phyloP scores from a whole-genome alignment of 2,888 invertebrate genomes.

The Limnephilus lunatus region DNA sequence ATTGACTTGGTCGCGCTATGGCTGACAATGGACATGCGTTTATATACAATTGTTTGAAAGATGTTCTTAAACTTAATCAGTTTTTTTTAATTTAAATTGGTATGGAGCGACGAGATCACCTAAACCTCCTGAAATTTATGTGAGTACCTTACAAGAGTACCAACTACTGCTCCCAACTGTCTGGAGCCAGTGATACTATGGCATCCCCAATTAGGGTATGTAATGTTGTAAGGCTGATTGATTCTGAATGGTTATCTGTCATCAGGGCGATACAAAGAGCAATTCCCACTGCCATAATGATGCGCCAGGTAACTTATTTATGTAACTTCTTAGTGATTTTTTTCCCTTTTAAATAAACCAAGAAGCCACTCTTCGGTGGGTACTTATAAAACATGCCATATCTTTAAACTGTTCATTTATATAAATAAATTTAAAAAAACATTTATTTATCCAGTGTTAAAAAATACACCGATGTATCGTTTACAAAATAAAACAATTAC shows the following conservation, averaged over 20 bases:
- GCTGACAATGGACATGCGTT: neutral
- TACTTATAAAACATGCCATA: neutral
- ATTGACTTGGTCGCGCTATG: neutral
- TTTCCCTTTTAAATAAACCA: too few species aligned
- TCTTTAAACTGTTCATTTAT: neutral
- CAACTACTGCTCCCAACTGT: too few species aligned
- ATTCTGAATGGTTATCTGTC: too few species aligned
- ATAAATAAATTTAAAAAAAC: neutral
- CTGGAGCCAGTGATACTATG: too few species aligned
- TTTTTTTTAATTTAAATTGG: neutral
- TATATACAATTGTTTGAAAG: neutral
- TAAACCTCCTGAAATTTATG: neutral
- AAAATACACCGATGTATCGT: neutral
- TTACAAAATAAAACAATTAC: neutral
- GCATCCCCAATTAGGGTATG: too few species aligned
- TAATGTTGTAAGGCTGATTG: too few species aligned
- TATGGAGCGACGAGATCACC: neutral
- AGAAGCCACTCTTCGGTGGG: neutral
- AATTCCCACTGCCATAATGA: too few species aligned
- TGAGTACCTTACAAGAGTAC: too few species aligned
- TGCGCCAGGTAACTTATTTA: neutral
- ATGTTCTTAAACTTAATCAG: neutral
- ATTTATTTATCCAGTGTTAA: neutral
- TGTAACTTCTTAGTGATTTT: neutral
- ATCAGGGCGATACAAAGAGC: too few species aligned